These are phyloP conservation scores for Wiebesia pumilae DNA, from an alignment of 1,140 invertebrate genomes.

Conservation along the genomic window DNA sequence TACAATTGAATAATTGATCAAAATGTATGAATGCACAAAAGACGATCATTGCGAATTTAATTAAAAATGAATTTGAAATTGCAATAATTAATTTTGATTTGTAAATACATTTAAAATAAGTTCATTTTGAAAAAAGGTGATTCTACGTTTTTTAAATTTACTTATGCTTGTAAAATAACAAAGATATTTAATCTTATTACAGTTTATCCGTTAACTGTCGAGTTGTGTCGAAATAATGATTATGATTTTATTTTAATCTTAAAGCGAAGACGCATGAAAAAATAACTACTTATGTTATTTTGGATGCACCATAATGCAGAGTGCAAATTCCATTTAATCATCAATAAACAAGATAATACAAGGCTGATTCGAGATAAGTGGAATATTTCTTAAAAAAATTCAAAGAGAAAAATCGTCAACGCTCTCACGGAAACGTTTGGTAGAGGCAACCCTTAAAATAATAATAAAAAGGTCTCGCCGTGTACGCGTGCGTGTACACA, in stretches of 20 bases:
- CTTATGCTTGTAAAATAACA: neutral
- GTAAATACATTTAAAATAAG: neutral
- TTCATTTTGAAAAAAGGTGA: neutral
- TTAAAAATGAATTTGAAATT: neutral
- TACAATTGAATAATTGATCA: neutral
- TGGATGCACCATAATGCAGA: neutral
- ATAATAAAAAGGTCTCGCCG: constrained; percentile 6
- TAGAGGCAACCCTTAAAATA: constrained; percentile 17
- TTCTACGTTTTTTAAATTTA: neutral
- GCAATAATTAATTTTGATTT: neutral
- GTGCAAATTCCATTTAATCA: neutral
- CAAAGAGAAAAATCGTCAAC: neutral
- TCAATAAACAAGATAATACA: constrained; percentile 7
- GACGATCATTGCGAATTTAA: neutral
- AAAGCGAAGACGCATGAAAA: neutral
- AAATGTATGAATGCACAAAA: neutral
- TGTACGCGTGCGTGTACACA: neutral
- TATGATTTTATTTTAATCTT: neutral
- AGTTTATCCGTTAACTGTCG: neutral
- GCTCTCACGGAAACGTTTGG: neutral
- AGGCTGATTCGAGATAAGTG: neutral
- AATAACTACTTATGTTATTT: constrained; percentile 4
- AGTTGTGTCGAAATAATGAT: neutral
- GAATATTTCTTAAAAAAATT: constrained; percentile 5
- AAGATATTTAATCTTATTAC: constrained; percentile 7